phyloP scores from a whole-genome alignment of 1,140 invertebrate species.

The Zaprionus kolodkinae region DNA sequence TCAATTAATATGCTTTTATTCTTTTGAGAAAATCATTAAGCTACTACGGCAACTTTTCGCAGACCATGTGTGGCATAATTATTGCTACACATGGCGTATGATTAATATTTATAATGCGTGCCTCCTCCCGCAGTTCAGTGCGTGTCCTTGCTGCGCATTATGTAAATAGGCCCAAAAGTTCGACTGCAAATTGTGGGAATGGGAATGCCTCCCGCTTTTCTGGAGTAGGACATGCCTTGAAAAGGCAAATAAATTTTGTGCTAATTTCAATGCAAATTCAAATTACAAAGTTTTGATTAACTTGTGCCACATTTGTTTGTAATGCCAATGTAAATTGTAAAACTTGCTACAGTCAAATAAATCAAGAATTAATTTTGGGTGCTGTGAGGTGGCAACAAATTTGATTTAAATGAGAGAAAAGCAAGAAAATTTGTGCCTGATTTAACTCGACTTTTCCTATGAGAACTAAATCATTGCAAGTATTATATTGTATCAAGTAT shows the following conservation, averaged over 20 bases:
- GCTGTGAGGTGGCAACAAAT: neutral
- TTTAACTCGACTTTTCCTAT: neutral
- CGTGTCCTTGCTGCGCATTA: conserved; percentile 64
- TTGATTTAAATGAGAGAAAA: neutral
- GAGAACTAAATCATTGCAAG: neutral
- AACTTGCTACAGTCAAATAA: conserved; percentile 5
- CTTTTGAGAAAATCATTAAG: neutral
- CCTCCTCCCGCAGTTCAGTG: conserved; percentile 60
- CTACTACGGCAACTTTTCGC: neutral
- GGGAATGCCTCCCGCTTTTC: neutral
- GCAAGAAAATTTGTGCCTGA: neutral
- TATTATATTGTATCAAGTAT: no score
- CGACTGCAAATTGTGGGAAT: conserved; percentile 7
- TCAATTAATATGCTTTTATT: neutral
- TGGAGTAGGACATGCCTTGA: neutral
- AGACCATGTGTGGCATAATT: conserved; percentile 27
- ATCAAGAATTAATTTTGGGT: conserved; percentile 17
- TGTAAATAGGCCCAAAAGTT: conserved; percentile 65
- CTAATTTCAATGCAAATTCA: conserved; percentile 76
- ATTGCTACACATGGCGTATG: conserved; percentile 74
- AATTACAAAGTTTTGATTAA: conserved; percentile 74
- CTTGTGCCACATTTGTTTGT: conserved; percentile 26
- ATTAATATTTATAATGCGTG: conserved; percentile 77
- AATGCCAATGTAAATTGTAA: conserved; percentile 22
- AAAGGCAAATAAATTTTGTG: conserved; percentile 40